These are phyloP conservation scores for Acronicta aceris DNA, from an alignment of 2,888 invertebrate genomes.

Conservation along the genomic window DNA sequence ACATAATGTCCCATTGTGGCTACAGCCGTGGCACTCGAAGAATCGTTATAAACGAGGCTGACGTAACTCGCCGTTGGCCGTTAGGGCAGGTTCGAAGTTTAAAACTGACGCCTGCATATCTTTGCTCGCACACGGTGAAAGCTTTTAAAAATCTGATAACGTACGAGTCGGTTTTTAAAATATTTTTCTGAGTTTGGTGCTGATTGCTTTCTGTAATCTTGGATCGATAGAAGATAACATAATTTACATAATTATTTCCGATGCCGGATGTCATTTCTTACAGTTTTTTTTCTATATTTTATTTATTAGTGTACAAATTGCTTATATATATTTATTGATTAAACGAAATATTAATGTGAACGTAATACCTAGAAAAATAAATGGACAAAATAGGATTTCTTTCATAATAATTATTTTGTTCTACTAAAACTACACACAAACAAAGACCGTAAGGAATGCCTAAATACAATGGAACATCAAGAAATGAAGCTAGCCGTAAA, in stretches of 20 bases:
- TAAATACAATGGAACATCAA: background rate
- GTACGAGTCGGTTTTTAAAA: conserved; percentile 4
- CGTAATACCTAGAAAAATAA: no score
- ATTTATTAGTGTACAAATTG: no score
- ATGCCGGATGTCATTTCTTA: background rate
- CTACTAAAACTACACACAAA: background rate
- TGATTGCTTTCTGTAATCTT: background rate
- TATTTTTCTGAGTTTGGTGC: background rate
- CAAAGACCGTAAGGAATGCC: background rate
- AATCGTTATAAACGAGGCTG: conserved; percentile 26
- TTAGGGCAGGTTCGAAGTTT: conserved; percentile 55
- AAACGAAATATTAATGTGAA: no score
- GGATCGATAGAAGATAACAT: background rate
- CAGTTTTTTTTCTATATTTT: no score
- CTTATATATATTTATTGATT: no score
- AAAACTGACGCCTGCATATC: conserved; percentile 43
- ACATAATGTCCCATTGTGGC: conserved; percentile 12
- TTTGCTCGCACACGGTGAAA: conserved; percentile 34
- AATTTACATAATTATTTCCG: background rate
- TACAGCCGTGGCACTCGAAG: conserved; percentile 7
- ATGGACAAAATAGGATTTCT: background rate
- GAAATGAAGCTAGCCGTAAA: background rate
- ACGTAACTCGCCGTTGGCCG: conserved; percentile 54
- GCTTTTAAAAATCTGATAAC: conserved; percentile 23
- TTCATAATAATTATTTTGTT: background rate